Evolutionary conservation across 2,888 invertebrate genomes (phyloP).

Genomic region (Acleris laterana): DNA sequence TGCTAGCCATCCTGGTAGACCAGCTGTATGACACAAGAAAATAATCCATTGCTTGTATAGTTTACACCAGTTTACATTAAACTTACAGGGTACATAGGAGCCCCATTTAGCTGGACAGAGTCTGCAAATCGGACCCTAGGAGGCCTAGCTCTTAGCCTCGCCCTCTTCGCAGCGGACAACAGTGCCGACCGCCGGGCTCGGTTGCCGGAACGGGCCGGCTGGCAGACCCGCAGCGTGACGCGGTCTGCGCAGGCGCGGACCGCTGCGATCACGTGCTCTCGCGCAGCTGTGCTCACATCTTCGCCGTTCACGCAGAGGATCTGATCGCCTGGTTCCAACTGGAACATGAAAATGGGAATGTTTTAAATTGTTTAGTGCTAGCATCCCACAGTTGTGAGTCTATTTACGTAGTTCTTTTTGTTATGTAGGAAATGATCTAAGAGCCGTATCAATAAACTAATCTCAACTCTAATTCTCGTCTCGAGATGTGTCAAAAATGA

Average conservation of each 20-base stretch:
- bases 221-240: slow-evolving; percentile 92
- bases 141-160: slow-evolving; percentile 91
- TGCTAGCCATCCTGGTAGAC: too few relatives aligned
- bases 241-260: slow-evolving; percentile 92
- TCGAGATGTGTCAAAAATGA: too few relatives aligned
- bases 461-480: too few relatives aligned
- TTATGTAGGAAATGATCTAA: too few relatives aligned
- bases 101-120: slow-evolving; percentile 93
- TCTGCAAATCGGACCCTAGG: slow-evolving; percentile 95
- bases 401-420: too few relatives aligned
- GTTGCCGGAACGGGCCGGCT: slow-evolving; percentile 87
- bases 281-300: slow-evolving; percentile 92
- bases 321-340: slow-evolving; percentile 95
- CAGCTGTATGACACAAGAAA: too few relatives aligned
- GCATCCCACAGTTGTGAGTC: too few relatives aligned
- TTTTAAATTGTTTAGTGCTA: too few relatives aligned
- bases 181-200: slow-evolving; percentile 88
- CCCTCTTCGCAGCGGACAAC: slow-evolving; percentile 94
- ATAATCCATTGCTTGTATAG: not conserved
- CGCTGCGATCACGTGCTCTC: slow-evolving; percentile 94
- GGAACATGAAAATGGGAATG: slow-evolving; percentile 45
- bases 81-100: slow-evolving; percentile 91
- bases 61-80: not conserved
- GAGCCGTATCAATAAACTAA: too few relatives aligned
- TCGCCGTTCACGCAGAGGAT: slow-evolving; percentile 95